Conservation (phyloP, 2,113 vertebrate species). For the Callipepla squamata region DNA sequence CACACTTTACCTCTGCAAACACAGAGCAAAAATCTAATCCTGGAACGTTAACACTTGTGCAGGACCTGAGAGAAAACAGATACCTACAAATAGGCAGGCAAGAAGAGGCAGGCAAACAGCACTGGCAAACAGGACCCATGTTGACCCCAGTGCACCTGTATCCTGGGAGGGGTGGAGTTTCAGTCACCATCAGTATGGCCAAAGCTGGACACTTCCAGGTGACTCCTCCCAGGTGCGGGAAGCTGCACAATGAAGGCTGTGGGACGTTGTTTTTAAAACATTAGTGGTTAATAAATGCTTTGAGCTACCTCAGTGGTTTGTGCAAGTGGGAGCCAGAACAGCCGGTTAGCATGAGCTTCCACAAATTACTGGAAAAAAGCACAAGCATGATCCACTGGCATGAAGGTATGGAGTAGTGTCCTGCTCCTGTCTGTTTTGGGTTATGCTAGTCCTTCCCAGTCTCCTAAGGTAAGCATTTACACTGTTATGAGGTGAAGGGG, state of each 20-base stretch:
- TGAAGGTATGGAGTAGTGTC: accelerated
- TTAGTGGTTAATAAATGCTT: not conserved
- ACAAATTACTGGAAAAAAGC: not conserved
- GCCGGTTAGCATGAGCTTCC: not conserved
- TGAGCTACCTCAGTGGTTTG: not conserved
- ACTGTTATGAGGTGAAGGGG: accelerated
- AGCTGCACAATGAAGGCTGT: not conserved
- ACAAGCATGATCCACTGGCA: not conserved
- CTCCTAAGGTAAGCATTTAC: not conserved
- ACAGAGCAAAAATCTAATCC: not conserved
- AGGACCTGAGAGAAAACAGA: not conserved
- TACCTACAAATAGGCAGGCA: not conserved
- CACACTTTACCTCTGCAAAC: not conserved
- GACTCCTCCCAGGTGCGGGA: not conserved
- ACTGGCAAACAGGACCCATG: accelerated
- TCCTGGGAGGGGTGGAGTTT: not conserved
- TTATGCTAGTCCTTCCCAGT: not conserved
- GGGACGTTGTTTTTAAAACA: not conserved
- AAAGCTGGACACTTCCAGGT: not conserved
- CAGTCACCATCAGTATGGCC: accelerated
- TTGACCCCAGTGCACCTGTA: not conserved
- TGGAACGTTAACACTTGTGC: not conserved
- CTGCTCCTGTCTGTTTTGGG: not conserved
- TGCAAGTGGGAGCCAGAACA: not conserved
- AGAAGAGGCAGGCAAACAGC: not conserved